Evolutionary conservation across 2,113 vertebrate species (phyloP).

Genomic region (Callionymus lyra): DNA sequence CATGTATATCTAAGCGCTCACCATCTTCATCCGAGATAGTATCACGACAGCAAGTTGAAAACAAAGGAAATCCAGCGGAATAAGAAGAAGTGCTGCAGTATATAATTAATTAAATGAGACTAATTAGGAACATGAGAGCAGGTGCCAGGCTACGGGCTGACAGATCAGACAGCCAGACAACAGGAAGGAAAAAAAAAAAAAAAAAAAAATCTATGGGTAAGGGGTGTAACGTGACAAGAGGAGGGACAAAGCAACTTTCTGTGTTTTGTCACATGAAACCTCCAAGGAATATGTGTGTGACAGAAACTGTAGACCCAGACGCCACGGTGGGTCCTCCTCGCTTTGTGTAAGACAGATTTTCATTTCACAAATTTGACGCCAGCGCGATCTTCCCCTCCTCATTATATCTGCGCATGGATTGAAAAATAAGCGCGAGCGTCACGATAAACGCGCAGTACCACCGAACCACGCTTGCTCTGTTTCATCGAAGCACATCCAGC

Average conservation of each 20-base stretch:
- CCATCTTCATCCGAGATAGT: not conserved
- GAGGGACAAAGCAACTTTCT: slow-evolving; percentile 74
- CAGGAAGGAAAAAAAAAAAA: slow-evolving; percentile 50
- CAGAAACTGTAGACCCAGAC: slow-evolving; percentile 67
- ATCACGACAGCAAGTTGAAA: slow-evolving; percentile 29
- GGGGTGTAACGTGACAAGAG: slow-evolving; percentile 71
- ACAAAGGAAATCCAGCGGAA: slow-evolving; percentile 48
- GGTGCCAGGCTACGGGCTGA: slow-evolving; percentile 80
- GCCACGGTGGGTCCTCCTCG: slow-evolving; percentile 60
- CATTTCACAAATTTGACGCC: slow-evolving; percentile 65
- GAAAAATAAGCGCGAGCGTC: slow-evolving; percentile 3
- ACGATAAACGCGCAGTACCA: too few relatives aligned
- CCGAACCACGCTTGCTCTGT: too few relatives aligned
- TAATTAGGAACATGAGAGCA: slow-evolving; percentile 90
- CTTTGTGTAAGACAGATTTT: slow-evolving; percentile 68
- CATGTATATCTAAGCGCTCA: not conserved
- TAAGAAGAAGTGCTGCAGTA: slow-evolving; percentile 70
- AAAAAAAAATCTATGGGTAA: slow-evolving; percentile 57
- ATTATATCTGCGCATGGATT: slow-evolving; percentile 56
- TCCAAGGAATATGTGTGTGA: slow-evolving; percentile 72
- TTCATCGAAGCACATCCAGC: too few relatives aligned
- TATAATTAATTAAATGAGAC: slow-evolving; percentile 88
- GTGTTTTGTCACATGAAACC: slow-evolving; percentile 75
- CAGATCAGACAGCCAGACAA: slow-evolving; percentile 75
- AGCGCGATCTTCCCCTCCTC: slow-evolving; percentile 61